These are phyloP conservation scores for Lepidonotus clava DNA, from an alignment of 2,888 invertebrate species.

Conservation along the genomic window DNA sequence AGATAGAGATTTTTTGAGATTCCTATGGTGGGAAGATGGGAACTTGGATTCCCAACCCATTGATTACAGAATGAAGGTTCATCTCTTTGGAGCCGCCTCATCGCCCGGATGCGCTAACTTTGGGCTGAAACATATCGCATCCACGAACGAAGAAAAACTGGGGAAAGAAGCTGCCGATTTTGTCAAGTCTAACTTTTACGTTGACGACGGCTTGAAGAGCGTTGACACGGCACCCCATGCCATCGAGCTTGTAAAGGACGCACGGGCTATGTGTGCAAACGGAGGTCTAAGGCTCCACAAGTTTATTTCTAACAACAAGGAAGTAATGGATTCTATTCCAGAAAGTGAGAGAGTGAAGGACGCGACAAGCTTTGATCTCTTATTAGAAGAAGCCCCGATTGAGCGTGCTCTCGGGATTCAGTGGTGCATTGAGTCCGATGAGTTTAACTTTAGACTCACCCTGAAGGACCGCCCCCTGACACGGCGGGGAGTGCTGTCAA, in stretches of 20 bases:
- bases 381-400: slow-evolving; percentile 55
- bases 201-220: slow-evolving; percentile 61
- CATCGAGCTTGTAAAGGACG: slow-evolving; percentile 41
- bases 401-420: slow-evolving; percentile 58
- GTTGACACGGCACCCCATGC: slow-evolving; percentile 52
- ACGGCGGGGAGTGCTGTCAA: slow-evolving; percentile 60
- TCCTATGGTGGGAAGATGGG: slow-evolving; percentile 60
- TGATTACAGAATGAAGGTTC: slow-evolving; percentile 55
- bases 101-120: slow-evolving; percentile 55
- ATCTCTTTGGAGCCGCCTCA: slow-evolving; percentile 54
- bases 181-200: slow-evolving; percentile 59
- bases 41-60: neutral
- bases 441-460: slow-evolving; percentile 45
- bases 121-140: slow-evolving; percentile 48
- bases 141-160: neutral
- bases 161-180: slow-evolving; percentile 59
- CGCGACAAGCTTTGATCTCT: slow-evolving; percentile 55
- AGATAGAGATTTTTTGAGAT: slow-evolving; percentile 56
- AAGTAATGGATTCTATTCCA: slow-evolving; percentile 63
- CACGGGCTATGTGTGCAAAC: slow-evolving; percentile 50
- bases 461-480: slow-evolving; percentile 61
- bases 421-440: slow-evolving; percentile 57
- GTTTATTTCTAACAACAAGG: slow-evolving; percentile 61
- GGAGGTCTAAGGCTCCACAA: slow-evolving; percentile 63
- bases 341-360: slow-evolving; percentile 57